These are phyloP conservation scores for Hafferia zeledoni DNA, from an alignment of 2,797 vertebrate genomes.

Conservation along the genomic window DNA sequence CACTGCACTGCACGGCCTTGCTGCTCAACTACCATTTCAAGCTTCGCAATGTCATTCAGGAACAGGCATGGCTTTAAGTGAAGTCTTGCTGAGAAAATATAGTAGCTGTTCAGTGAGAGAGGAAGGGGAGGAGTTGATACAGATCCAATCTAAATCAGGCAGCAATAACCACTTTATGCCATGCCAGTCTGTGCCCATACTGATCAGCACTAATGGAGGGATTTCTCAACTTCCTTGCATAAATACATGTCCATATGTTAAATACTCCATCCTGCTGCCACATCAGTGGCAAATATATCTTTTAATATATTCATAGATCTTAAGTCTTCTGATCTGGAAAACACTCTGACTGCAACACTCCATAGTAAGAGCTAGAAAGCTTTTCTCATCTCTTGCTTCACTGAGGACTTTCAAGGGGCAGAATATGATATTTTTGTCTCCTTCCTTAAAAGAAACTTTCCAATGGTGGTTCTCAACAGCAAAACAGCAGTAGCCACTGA, in stretches of 20 bases:
- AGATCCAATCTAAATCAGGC: background rate
- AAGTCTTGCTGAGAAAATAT: background rate
- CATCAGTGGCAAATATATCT: background rate
- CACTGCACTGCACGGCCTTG: fast-evolving
- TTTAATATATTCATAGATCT: background rate
- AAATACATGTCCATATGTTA: background rate
- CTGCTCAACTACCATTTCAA: background rate
- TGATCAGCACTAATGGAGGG: background rate
- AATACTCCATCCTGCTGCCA: background rate
- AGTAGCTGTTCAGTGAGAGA: background rate
- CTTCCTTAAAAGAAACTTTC: background rate
- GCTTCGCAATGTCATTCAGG: background rate
- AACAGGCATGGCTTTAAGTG: background rate
- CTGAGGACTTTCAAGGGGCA: background rate
- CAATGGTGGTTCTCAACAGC: background rate
- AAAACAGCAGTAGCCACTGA: background rate
- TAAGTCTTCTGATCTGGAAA: background rate
- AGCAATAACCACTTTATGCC: background rate
- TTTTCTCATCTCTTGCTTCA: background rate
- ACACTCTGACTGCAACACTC: background rate
- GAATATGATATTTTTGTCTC: background rate
- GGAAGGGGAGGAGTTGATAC: background rate
- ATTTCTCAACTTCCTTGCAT: background rate
- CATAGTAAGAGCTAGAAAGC: fast-evolving
- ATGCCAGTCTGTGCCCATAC: background rate